Percentiles rank a stretch among this genome's conserved stretches.
phyloP scores from a whole-genome alignment of 2,797 vertebrate genomes.

The Parauchenoglanis punctatus region DNA sequence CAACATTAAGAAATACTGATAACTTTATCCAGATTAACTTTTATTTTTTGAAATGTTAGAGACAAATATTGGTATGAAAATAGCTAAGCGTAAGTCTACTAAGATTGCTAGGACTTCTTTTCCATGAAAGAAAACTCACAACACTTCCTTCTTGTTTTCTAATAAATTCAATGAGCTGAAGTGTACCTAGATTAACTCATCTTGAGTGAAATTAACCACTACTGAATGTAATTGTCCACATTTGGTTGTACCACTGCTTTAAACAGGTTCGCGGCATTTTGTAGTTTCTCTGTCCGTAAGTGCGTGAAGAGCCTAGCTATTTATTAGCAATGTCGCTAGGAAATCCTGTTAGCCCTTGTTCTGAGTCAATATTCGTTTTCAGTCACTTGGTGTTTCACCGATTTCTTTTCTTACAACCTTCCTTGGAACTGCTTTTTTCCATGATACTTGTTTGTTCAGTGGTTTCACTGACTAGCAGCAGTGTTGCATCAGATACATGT shows the following conservation, averaged over 20 bases:
- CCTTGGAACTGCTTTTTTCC: slow-evolving; percentile 53
- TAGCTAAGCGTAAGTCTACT: not conserved
- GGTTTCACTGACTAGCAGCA: slow-evolving; percentile 61
- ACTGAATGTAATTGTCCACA: not conserved
- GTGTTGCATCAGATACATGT: slow-evolving; percentile 65
- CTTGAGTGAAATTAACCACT: not conserved
- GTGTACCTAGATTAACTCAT: not conserved
- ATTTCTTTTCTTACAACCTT: slow-evolving; percentile 49
- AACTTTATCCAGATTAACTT: not conserved
- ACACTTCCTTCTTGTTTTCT: not conserved
- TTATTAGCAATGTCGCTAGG: slow-evolving; percentile 40
- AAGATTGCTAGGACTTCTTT: not conserved
- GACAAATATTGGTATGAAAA: not conserved
- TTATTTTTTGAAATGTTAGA: not conserved
- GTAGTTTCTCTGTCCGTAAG: not conserved
- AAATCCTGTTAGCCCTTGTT: slow-evolving; percentile 27
- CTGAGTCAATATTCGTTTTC: slow-evolving; percentile 45
- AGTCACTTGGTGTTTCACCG: slow-evolving; percentile 35
- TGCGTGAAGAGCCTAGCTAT: not conserved
- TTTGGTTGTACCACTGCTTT: not conserved
- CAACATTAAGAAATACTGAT: not conserved
- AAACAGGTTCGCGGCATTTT: not conserved
- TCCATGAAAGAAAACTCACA: not conserved
- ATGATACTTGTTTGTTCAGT: slow-evolving; percentile 58
- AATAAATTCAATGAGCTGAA: not conserved